Evolutionary conservation across 2,113 vertebrate species (phyloP).

Genomic region (Solea senegalensis): DNA sequence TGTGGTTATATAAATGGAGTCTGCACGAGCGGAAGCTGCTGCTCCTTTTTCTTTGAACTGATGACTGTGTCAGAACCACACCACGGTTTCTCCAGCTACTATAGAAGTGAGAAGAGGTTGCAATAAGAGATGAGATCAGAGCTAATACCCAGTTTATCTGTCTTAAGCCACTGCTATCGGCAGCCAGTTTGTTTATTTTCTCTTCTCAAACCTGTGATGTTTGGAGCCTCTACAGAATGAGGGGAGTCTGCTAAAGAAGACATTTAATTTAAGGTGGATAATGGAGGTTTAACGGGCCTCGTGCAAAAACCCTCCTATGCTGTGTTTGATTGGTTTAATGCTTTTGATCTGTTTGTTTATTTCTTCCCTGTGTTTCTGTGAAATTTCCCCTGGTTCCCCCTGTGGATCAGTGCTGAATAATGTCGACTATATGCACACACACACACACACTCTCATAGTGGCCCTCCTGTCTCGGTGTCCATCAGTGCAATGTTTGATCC

Average conservation of each 20-base stretch:
- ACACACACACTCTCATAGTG: conserved; percentile 25
- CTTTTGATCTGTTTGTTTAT: conserved; percentile 83
- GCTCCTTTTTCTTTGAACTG: neutral
- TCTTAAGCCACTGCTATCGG: conserved; percentile 9
- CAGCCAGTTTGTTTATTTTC: conserved; percentile 29
- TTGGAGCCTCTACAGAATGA: conserved; percentile 21
- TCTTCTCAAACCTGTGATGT: conserved; percentile 37
- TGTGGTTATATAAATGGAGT: conserved; percentile 29
- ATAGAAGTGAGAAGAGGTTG: conserved; percentile 8
- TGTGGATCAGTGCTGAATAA: conserved; percentile 71
- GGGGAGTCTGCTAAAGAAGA: conserved; percentile 47
- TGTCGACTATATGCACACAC: conserved; percentile 49
- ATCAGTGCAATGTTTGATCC: conserved; percentile 49
- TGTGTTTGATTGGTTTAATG: conserved; percentile 67
- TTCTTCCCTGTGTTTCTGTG: conserved; percentile 53
- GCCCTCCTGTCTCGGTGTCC: conserved; percentile 49
- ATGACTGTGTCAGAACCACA: neutral
- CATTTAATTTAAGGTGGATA: conserved; percentile 70
- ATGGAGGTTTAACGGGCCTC: conserved; percentile 66
- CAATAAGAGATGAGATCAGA: neutral
- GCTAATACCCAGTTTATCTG: conserved; percentile 39
- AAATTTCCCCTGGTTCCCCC: conserved; percentile 68
- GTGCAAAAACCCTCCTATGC: conserved; percentile 18
- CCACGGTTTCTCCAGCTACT: neutral
- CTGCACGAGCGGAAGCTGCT: neutral